Evolutionary conservation across 2,113 vertebrate species (phyloP).

Genomic region (Caretta caretta): DNA sequence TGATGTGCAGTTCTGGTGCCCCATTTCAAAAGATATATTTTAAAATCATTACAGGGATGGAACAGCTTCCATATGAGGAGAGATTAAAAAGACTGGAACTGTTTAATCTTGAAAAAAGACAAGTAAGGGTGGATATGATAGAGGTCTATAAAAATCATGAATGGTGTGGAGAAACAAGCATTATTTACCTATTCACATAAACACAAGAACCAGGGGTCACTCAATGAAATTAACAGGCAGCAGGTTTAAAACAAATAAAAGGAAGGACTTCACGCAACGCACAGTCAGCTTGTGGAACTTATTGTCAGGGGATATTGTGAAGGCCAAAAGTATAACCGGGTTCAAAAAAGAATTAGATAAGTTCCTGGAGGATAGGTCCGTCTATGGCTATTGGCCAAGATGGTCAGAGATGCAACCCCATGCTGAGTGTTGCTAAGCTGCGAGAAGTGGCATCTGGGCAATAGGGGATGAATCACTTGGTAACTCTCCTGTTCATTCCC

Average conservation of each 20-base stretch:
- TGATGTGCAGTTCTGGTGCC: neutral
- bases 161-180: neutral
- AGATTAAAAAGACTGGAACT: too few relatives aligned
- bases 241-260: neutral
- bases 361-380: neutral
- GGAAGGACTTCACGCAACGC: neutral
- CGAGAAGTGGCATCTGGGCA: too few relatives aligned
- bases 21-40: neutral
- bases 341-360: neutral
- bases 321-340: neutral
- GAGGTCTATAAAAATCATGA: neutral
- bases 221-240: neutral
- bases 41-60: neutral
- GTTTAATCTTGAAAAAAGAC: neutral
- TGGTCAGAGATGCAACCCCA: neutral
- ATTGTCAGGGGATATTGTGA: neutral
- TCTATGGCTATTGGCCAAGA: neutral
- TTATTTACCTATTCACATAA: neutral
- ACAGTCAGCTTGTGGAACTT: neutral
- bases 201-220: neutral
- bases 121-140: neutral
- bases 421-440: too few relatives aligned
- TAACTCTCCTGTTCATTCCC: neutral
- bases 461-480: neutral
- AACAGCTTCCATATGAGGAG: neutral